Conservation (phyloP, 1,140 invertebrate species). For the Brachionus angularis region DNA sequence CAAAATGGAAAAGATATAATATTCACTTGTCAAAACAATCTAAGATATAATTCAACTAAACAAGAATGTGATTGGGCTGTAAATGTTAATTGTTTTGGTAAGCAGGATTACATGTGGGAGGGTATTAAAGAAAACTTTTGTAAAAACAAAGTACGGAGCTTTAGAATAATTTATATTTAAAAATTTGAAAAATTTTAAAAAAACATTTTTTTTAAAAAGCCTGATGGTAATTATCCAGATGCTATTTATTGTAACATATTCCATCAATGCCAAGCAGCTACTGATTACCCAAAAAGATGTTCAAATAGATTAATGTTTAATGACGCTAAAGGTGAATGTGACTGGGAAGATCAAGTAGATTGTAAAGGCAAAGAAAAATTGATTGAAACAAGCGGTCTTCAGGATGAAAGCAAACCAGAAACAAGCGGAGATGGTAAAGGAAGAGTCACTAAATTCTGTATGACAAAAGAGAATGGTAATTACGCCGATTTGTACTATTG, state of each 20-base stretch:
- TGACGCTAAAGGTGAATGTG: slow-evolving; percentile 37
- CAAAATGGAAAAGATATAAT: slow-evolving; percentile 42
- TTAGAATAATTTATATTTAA: not conserved
- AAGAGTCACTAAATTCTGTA: slow-evolving; percentile 44
- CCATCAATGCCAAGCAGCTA: slow-evolving; percentile 43
- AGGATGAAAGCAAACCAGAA: slow-evolving; percentile 18
- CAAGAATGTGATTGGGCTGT: slow-evolving; percentile 44
- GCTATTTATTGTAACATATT: slow-evolving; percentile 43
- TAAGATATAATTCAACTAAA: slow-evolving; percentile 28
- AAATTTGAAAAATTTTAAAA: not conserved
- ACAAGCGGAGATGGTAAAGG: slow-evolving; percentile 21
- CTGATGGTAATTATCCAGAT: slow-evolving; percentile 44
- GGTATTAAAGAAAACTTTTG: slow-evolving; percentile 43
- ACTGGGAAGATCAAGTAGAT: slow-evolving; percentile 44
- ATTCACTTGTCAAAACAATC: slow-evolving; percentile 44
- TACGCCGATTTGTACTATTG: slow-evolving; percentile 44
- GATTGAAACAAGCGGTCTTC: slow-evolving; percentile 30
- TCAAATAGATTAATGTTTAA: slow-evolving; percentile 43
- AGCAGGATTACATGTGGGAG: slow-evolving; percentile 44
- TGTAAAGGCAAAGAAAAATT: slow-evolving; percentile 44
- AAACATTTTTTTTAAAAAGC: not conserved
- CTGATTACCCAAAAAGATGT: slow-evolving; percentile 43
- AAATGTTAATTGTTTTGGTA: slow-evolving; percentile 42
- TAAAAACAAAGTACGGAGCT: slow-evolving; percentile 40
- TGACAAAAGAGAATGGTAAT: slow-evolving; percentile 44